These are phyloP conservation scores for Tillus elongatus DNA, from an alignment of 2,888 invertebrate genomes.

Conservation along the genomic window DNA sequence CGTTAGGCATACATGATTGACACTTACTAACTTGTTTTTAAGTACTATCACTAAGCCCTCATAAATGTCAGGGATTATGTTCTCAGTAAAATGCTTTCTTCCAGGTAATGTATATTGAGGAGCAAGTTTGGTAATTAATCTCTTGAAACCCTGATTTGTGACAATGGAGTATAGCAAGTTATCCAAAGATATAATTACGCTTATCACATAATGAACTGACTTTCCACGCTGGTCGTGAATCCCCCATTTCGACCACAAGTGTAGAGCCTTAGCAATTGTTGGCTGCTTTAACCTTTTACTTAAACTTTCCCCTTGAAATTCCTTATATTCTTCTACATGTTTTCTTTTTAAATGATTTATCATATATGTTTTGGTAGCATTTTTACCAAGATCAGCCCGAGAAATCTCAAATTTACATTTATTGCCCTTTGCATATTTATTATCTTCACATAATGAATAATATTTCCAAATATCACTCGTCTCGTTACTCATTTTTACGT, in stretches of 20 bases:
- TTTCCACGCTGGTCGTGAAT: conserved; percentile 5
- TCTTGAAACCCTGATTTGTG: conserved; percentile 8
- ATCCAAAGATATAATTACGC: conserved; percentile 9
- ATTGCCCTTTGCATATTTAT: too few relatives aligned
- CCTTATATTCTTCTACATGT: too few relatives aligned
- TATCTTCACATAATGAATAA: too few relatives aligned
- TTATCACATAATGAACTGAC: conserved; percentile 6
- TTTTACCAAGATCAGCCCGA: too few relatives aligned
- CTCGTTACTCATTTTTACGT: too few relatives aligned
- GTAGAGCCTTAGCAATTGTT: too few relatives aligned
- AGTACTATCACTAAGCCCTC: conserved; percentile 6
- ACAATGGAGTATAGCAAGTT: conserved; percentile 9
- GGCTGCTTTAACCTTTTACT: too few relatives aligned
- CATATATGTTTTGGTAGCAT: too few relatives aligned
- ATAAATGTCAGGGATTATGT: conserved; percentile 8
- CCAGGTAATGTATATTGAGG: conserved; percentile 8
- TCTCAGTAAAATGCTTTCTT: background rate
- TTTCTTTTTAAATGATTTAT: too few relatives aligned
- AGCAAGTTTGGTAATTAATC: conserved; percentile 8
- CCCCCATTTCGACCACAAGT: conserved; percentile 9
- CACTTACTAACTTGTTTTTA: conserved; percentile 3
- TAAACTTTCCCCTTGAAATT: too few relatives aligned
- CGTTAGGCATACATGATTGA: conserved; percentile 5
- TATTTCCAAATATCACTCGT: too few relatives aligned
- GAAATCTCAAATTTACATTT: too few relatives aligned